Percentiles rank a stretch among this genome's conserved stretches.
phyloP scores from a whole-genome alignment of 2,797 vertebrate genomes.

The Apodemus agrarius region DNA sequence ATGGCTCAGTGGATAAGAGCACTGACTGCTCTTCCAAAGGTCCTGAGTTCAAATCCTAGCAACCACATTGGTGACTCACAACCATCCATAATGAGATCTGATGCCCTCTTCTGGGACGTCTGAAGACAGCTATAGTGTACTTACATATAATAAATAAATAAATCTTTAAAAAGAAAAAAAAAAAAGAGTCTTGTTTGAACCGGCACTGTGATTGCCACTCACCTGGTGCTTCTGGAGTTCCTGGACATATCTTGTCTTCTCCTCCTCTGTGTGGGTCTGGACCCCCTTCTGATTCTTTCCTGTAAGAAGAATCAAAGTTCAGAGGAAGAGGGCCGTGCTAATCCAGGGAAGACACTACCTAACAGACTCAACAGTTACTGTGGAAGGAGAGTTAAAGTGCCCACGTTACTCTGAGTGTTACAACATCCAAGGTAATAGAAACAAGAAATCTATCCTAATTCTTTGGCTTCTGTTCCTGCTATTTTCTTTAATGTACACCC shows the following conservation, averaged over 20 bases:
- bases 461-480: not conserved
- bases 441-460: not conserved
- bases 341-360: not conserved
- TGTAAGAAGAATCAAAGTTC: conserved; percentile 78
- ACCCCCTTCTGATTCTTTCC: conserved; percentile 90
- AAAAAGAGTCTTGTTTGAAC: not conserved
- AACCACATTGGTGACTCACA: no score
- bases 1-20: no score
- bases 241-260: conserved; percentile 94
- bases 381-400: not conserved
- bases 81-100: no score
- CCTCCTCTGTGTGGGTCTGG: conserved; percentile 93
- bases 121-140: no score
- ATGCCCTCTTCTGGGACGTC: no score
- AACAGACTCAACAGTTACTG: not conserved
- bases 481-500: not conserved
- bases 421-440: not conserved
- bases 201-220: conserved; percentile 49
- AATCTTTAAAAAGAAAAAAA: no score
- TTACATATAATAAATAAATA: no score
- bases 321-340: not conserved
- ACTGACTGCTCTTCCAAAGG: no score
- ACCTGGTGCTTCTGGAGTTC: conserved; percentile 99
- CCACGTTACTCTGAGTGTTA: not conserved
- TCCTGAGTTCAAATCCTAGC: no score